Evolutionary conservation across 2,113 vertebrate species (phyloP), one percentile per base, ranked within the genome.

Genomic region (Pithys albifrons): DNA sequence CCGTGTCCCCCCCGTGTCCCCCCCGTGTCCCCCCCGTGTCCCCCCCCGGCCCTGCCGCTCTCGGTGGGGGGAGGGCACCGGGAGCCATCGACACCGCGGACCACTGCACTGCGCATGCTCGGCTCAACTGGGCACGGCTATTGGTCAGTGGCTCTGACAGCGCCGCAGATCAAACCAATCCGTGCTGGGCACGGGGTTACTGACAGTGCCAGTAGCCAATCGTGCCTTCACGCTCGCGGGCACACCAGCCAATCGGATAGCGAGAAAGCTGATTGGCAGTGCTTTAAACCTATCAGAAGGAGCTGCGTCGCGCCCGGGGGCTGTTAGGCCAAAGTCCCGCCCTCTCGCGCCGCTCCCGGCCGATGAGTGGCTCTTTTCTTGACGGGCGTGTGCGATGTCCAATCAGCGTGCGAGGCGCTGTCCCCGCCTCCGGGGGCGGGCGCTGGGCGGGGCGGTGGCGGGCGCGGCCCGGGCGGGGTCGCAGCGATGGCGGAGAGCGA

Each of bases 121-220:
- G 1, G 8, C 23, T 17, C 19, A 19, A 27, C 33, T 14, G 5
- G 12, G 31, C 54, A 31, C 5, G 6, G 6, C 48, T n/a, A 83
- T 86, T 82, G 71, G 71, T 2, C 89, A 75, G 22, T 2, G 9
- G 1, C 4, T 14, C 31, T 79, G 66, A 85, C 75, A 76, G 80
- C 4, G 0, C 25, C 1, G 4, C 4, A 4, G 16, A 0, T 1
- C 13, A 1, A 79, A 27, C 89, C 75, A 94, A 48, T 95, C 58
- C 1, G 3, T 5, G 29, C 6, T 7, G 1, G 9, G 4, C 0
- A 1, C 0, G 0, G 3, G 0, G 1, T 43, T 54, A 91, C 23
- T 61, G 89, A n/a, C 89, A 72, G 22, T 1, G 0, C 0, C 5
- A 0, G 1, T 8, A 83, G 7, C 80, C 84, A 79, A 19, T 95